phyloP scores from a whole-genome alignment of 2,888 invertebrate species.

The Tinea semifulvella region DNA sequence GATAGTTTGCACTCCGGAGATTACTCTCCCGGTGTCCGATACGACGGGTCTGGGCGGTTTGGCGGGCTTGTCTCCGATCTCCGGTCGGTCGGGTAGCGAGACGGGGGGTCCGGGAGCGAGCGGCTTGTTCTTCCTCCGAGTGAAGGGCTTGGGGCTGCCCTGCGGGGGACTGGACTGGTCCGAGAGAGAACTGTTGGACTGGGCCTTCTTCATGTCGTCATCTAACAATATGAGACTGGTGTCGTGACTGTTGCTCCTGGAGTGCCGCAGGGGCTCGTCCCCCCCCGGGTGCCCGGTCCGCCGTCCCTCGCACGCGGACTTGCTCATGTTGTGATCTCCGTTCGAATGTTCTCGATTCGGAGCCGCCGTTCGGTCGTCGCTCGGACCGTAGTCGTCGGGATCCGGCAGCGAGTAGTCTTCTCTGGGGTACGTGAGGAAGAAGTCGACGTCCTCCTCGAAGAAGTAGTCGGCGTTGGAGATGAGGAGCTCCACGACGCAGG shows the following conservation, averaged over 20 bases:
- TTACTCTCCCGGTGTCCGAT: conserved; percentile 55
- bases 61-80: conserved; percentile 60
- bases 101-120: conserved; percentile 75
- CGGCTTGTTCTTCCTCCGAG: conserved; percentile 79
- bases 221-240: conserved; percentile 60
- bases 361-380: conserved; percentile 49
- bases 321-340: conserved; percentile 54
- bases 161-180: conserved; percentile 75
- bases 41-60: conserved; percentile 70
- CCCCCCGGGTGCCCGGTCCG: conserved; percentile 16
- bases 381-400: conserved; percentile 50
- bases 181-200: conserved; percentile 73
- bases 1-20: conserved; percentile 67
- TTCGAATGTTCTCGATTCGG: conserved; percentile 47
- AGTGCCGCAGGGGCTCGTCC: conserved; percentile 48
- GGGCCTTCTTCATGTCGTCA: conserved; percentile 65
- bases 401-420: conserved; percentile 64
- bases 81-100: conserved; percentile 59
- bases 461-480: conserved; percentile 85
- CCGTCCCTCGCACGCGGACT: conserved; percentile 42
- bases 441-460: conserved; percentile 81
- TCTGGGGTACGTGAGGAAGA: conserved; percentile 71
- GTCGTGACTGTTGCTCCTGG: conserved; percentile 69
- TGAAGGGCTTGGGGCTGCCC: conserved; percentile 77
- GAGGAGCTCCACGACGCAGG: conserved; percentile 85